Base-by-base conservation (phyloP, 2,113 vertebrate species). In the Eubucco bourcierii region DNA sequence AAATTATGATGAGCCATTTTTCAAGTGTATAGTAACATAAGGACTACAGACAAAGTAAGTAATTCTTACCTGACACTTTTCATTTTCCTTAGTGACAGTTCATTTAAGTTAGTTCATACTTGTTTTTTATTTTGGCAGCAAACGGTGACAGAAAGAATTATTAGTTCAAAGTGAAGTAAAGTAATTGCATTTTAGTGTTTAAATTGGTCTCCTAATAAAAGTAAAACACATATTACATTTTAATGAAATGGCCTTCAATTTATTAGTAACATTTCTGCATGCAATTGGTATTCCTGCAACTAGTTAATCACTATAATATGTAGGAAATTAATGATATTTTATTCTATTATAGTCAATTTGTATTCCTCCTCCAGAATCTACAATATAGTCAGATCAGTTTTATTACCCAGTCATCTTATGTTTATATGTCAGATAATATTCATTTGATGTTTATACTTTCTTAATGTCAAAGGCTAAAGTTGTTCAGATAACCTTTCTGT, bases 231-330 rank as follows among this genome's bases (percentile, higher is more conserved):
- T 67, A 24, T 19, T 82, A 55, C 44, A 67, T 80, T 88, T 88
- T 93, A 91, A 93, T 84, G 64, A 94, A 90, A 78, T 20, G n/a
- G 4, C 28, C 77, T 87, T 87, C 37, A 88, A 52, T 84, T 44
- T 60, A 81, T 84, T 75, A 73, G 15, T 31, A 85, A 84, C 8
- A 20, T 85, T 92, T 93, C 24, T 52, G 20, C 67, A 61, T 33
- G 66, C 46, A 78, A 74, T 90, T 95, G 74, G 24, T 79, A 82
- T 76, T 75, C 28, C 27, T 93, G 31, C 21, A 94, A 65, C 6
- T 34, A 78, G n/a, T 27, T 84, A 15, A 82, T 80, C 29, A 41
- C 47, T 82, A 53, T 34, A 75, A 29, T 78, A 71, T 8, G 25
- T 60, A 70, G 9, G 72, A 58, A 84, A 63, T 73, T 5, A 85